Conservation (phyloP, 2,113 vertebrate species). For the Athene cunicularia region DNA sequence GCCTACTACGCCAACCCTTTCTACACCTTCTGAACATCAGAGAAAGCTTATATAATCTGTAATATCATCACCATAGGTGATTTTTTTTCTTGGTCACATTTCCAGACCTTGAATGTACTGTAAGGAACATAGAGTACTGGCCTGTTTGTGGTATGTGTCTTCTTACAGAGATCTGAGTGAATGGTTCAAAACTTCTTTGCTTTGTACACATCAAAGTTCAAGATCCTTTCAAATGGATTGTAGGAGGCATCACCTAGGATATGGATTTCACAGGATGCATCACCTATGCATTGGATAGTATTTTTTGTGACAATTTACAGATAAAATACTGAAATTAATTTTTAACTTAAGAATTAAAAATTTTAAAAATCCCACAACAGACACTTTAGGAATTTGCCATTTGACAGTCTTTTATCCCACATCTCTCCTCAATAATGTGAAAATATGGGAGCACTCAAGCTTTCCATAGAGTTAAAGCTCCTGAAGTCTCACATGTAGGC, state of each 20-base stretch:
- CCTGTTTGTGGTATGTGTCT: not conserved
- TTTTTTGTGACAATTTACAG: not conserved
- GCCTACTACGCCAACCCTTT: not conserved
- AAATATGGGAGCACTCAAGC: not conserved
- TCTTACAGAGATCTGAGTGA: not conserved
- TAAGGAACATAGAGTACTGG: conserved; percentile 1
- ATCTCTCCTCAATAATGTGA: not conserved
- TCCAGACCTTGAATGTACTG: not conserved
- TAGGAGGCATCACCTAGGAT: not conserved
- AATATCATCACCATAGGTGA: not conserved
- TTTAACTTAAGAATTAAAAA: not conserved
- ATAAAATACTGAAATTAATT: not conserved
- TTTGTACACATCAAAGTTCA: conserved; percentile 7
- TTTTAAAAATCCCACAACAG: not conserved
- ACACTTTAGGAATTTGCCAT: not conserved
- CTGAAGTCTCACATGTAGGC: not conserved
- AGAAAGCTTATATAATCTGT: conserved; percentile 12
- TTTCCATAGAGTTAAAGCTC: not conserved
- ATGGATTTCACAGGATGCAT: not conserved
- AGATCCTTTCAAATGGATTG: not conserved
- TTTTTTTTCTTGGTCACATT: not conserved
- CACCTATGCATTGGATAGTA: not conserved
- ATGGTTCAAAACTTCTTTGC: not conserved
- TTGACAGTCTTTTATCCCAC: not conserved
- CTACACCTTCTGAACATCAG: conserved; percentile 20